Conservation (phyloP, 2,888 invertebrate species). For the Plagiodera versicolora region DNA sequence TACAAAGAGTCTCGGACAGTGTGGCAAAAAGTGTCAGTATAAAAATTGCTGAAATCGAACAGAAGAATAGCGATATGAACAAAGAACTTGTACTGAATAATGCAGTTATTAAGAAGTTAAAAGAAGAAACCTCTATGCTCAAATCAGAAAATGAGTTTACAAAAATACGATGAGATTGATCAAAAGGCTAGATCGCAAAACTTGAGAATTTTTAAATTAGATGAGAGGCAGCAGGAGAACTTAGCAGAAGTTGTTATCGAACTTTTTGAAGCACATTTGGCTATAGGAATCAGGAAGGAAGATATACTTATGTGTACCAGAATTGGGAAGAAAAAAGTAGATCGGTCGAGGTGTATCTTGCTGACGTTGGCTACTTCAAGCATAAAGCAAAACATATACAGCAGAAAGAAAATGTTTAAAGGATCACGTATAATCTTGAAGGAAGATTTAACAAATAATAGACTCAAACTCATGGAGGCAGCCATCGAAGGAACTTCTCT, state of each 20-base stretch:
- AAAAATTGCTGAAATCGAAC: slow-evolving; percentile 5
- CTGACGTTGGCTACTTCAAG: not conserved
- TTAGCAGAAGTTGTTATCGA: not conserved
- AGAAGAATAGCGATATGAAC: slow-evolving; percentile 4
- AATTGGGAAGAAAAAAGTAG: not conserved
- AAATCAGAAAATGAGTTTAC: slow-evolving; percentile 10
- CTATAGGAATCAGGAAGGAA: not conserved
- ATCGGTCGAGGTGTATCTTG: not conserved
- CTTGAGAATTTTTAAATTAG: slow-evolving; percentile 4
- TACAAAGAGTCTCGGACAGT: slow-evolving; percentile 7
- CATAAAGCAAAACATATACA: not conserved
- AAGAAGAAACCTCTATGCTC: slow-evolving; percentile 3
- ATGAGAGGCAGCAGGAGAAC: slow-evolving; percentile 9
- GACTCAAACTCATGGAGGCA: not conserved
- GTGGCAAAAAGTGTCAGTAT: not conserved
- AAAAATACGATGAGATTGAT: slow-evolving; percentile 8
- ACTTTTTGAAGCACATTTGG: slow-evolving; percentile 3
- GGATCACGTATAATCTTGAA: not conserved
- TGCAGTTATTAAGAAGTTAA: slow-evolving; percentile 4
- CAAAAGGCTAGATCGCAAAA: slow-evolving; percentile 3
- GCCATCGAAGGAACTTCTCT: not conserved
- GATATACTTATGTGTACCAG: slow-evolving; percentile 4
- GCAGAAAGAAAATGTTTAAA: slow-evolving; percentile 9
- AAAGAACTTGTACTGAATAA: not conserved
- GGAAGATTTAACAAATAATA: not conserved